Evolutionary conservation across 2,888 invertebrate species (phyloP).

Genomic region (Andrena trimmerana): DNA sequence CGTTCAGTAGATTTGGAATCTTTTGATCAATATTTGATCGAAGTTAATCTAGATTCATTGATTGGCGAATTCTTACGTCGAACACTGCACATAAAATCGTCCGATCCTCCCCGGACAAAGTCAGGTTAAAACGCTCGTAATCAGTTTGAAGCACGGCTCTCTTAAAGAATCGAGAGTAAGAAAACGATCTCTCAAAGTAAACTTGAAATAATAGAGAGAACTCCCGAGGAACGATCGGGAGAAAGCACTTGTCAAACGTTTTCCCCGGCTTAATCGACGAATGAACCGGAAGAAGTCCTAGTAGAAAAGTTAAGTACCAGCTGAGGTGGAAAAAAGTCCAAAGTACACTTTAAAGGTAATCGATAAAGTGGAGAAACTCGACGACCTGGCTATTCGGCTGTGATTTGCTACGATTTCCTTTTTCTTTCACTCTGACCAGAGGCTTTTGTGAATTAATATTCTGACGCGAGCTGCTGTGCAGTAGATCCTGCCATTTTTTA

Average conservation of each 20-base stretch:
- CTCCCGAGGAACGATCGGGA: constrained; percentile 8
- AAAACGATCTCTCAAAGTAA: constrained; percentile 1
- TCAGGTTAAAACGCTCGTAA: background rate
- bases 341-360: constrained; percentile 54
- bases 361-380: constrained; percentile 55
- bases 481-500: background rate
- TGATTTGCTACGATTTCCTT: constrained; percentile 35
- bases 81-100: background rate
- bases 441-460: background rate
- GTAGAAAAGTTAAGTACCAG: constrained; percentile 54
- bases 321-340: constrained; percentile 34
- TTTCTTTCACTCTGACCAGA: background rate
- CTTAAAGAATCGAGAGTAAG: background rate
- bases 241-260: constrained; percentile 32
- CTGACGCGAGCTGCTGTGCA: background rate
- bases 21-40: background rate
- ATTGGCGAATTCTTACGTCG: background rate
- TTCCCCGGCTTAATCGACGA: constrained; percentile 49
- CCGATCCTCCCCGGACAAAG: too few species aligned
- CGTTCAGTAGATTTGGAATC: background rate
- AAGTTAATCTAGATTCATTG: background rate
- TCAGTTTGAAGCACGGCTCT: constrained; percentile 13
- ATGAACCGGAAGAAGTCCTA: constrained; percentile 33
- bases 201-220: constrained; percentile 52
- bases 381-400: background rate